Evolutionary conservation across 1,140 invertebrate species (phyloP), one percentile per base, ranked within the genome.

Genomic region (Hesperophylax magnus): DNA sequence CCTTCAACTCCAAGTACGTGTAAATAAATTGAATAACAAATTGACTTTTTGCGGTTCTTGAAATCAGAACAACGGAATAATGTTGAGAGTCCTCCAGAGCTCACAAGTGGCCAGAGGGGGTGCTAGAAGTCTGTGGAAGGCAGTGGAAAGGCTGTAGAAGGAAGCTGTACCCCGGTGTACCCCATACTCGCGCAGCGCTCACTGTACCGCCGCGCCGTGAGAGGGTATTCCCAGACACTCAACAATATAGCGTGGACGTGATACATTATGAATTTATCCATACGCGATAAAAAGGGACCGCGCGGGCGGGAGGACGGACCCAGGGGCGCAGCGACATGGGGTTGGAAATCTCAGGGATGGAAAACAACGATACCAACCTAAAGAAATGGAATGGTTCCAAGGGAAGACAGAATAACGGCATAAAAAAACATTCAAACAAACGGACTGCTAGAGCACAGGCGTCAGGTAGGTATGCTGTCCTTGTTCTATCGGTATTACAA

Each of bases 211-310:
- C 65, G 27, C 65, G 15, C 27, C 65, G 27, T n/a, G 63, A 17
- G 22, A 15, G 47, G 18, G 69, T 54, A 72, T 53, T 72, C 69
- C 69, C 69, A 72, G 69, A 72, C 60, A 63, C 75, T 77, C 75
- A 52, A 77, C 75, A 77, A 77, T 77, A 79, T 79, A 27, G 78
- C 67, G 67, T 24, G 78, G 78, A 74, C 78, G 78, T 72, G 78
- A 53, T 79, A 52, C 77, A 82, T 82, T 82, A 82, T 82, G 78
- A 82, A 82, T 82, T 82, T 82, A 82, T 82, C 72, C 78, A 77
- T 71, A 76, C 77, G 78, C 81, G 78, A 82, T 82, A 82, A 82
- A 82, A 82, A 82, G 72, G 60, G 60, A 54, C 56, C 63, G 78
- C n/a, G 63, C 31, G 63, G 77, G 34, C 20, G 39, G n/a, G 34